A percentile compares a stretch with the other conserved stretches of the same genome.
phyloP scores from a whole-genome alignment of 1,140 invertebrate species.

The Tetramorium parvispinum region DNA sequence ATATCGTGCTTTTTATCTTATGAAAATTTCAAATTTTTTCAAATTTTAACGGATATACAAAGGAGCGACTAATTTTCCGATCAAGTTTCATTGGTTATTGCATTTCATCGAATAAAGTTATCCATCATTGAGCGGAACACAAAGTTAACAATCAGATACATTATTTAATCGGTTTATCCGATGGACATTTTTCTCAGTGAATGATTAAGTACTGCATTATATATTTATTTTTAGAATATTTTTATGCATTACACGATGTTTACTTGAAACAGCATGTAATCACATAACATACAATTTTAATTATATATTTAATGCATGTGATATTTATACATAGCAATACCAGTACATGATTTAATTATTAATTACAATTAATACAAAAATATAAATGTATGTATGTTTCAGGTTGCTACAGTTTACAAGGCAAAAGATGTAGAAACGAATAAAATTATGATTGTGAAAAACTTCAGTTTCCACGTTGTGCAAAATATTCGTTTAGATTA shows the following conservation, averaged over 20 bases:
- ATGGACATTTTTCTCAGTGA: no score
- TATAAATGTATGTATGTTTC: slow-evolving; percentile 76
- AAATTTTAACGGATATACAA: no score
- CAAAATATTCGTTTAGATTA: slow-evolving; percentile 91
- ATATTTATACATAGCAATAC: not conserved
- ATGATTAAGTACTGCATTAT: not conserved
- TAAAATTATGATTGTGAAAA: slow-evolving; percentile 98
- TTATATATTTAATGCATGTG: not conserved
- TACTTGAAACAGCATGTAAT: not conserved
- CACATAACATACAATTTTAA: slow-evolving; percentile 72
- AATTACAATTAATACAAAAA: not conserved
- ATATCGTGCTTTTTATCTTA: no score
- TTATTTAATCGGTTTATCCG: no score
- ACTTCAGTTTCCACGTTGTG: slow-evolving; percentile 86
- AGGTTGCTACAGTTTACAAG: slow-evolving; percentile 99
- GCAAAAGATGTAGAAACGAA: slow-evolving; percentile 95
- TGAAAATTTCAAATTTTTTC: no score
- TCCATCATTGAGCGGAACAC: no score
- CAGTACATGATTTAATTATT: not conserved
- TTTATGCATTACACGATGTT: not conserved
- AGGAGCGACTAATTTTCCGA: no score
- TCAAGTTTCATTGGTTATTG: no score
- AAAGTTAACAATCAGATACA: no score
- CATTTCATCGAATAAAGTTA: no score
- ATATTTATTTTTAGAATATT: not conserved